A percentile compares a stretch with the other conserved stretches of the same genome.
Evolutionary conservation across 2,797 vertebrate genomes (phyloP).

Genomic region (Coracias cyanogaster): DNA sequence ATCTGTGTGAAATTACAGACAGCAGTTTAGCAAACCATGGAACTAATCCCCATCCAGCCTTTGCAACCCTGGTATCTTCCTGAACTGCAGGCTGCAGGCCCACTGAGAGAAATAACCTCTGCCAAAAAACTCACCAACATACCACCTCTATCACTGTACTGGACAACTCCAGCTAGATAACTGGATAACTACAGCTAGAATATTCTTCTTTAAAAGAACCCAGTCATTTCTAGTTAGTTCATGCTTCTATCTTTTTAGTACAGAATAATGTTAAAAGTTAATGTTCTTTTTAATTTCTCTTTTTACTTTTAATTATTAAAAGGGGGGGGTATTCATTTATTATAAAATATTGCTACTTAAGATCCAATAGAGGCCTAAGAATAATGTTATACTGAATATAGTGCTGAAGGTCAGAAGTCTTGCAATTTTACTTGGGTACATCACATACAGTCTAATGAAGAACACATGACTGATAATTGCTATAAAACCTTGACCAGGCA

Average conservation of each 20-base stretch:
- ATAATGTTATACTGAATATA: neutral
- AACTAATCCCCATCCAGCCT: neutral
- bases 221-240: neutral
- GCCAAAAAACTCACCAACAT: neutral
- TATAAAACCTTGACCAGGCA: neutral
- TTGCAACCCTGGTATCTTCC: neutral
- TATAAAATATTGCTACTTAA: neutral
- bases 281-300: neutral
- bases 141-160: neutral
- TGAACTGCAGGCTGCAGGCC: neutral
- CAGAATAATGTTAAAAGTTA: neutral
- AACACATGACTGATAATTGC: neutral
- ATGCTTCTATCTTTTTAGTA: neutral
- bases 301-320: neutral
- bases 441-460: neutral
- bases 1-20: neutral
- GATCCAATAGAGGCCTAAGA: neutral
- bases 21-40: neutral
- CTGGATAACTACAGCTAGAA: neutral
- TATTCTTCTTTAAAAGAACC: neutral
- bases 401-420: neutral
- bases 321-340: neutral
- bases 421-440: neutral
- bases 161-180: neutral
- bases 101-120: neutral